Conservation (phyloP, 2,888 invertebrate genomes). For the Drosophila niveifrons region DNA sequence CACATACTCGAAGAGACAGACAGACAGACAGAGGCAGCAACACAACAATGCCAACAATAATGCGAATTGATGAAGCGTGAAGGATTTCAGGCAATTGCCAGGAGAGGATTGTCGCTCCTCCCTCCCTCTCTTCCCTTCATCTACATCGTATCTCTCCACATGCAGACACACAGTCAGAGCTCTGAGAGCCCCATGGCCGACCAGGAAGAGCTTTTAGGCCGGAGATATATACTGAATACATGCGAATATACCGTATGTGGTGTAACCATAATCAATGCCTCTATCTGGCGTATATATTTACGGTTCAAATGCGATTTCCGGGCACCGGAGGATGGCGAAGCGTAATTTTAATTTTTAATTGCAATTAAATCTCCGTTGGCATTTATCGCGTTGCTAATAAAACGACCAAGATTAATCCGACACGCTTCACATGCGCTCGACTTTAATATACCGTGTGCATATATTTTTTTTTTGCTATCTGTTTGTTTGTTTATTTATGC, state of each 20-base stretch:
- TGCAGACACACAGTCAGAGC: slow-evolving; percentile 8
- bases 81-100: slow-evolving; percentile 80
- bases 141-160: slow-evolving; percentile 13
- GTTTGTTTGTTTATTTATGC: neutral
- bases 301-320: slow-evolving; percentile 48
- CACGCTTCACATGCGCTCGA: neutral
- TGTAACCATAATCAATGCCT: slow-evolving; percentile 46
- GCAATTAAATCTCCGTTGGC: slow-evolving; percentile 54
- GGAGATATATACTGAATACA: slow-evolving; percentile 14
- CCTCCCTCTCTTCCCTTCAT: neutral
- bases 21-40: slow-evolving; percentile 12
- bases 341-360: slow-evolving; percentile 70
- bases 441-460: slow-evolving; percentile 1
- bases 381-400: slow-evolving; percentile 42
- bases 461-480: neutral
- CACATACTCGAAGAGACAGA: slow-evolving; percentile 29
- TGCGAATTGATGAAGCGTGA: slow-evolving; percentile 81
- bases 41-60: slow-evolving; percentile 77
- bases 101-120: slow-evolving; percentile 52
- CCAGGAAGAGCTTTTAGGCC: slow-evolving; percentile 49
- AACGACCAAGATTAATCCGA: slow-evolving; percentile 24
- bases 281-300: slow-evolving; percentile 43
- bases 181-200: slow-evolving; percentile 4
- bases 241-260: slow-evolving; percentile 1
- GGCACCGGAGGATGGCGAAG: neutral